Evolutionary conservation across 1,140 invertebrate genomes (phyloP).

Genomic region (Nasonia giraulti): DNA sequence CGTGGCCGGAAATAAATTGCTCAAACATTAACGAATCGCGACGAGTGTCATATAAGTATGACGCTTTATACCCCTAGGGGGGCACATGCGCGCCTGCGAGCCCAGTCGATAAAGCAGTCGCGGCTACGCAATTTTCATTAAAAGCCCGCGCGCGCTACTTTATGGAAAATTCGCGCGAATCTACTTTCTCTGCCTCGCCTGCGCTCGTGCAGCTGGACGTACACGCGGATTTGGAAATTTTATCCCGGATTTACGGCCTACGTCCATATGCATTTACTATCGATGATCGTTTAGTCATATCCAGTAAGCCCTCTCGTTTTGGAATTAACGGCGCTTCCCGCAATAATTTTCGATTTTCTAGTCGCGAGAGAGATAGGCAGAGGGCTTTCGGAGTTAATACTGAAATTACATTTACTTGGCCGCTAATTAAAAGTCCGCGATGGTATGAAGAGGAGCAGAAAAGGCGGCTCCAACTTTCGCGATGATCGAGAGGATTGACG

Average conservation of each 20-base stretch:
- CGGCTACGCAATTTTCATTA: not conserved
- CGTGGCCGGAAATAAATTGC: too few species aligned
- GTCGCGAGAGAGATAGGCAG: too few species aligned
- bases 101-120: not conserved
- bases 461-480: constrained; percentile 11
- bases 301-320: not conserved
- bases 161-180: constrained; percentile 12
- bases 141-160: not conserved
- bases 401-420: constrained; percentile 29
- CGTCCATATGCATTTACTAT: not conserved
- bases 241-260: not conserved
- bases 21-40: too few species aligned
- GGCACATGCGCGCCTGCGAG: too few species aligned
- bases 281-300: constrained; percentile 5
- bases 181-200: not conserved
- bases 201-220: too few species aligned
- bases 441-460: constrained; percentile 16
- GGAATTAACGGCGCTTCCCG: not conserved
- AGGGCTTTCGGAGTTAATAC: constrained; percentile 10
- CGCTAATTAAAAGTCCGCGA: constrained; percentile 44
- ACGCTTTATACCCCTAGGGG: too few species aligned
- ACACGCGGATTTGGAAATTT: too few species aligned
- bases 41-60: too few species aligned
- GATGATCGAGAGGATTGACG: constrained; percentile 14
- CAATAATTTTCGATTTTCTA: constrained; percentile 10